A percentile compares a stretch with the other conserved stretches of the same genome.
phyloP scores from a whole-genome alignment of 2,113 vertebrate genomes.

The Chaetorhynchus papuensis region DNA sequence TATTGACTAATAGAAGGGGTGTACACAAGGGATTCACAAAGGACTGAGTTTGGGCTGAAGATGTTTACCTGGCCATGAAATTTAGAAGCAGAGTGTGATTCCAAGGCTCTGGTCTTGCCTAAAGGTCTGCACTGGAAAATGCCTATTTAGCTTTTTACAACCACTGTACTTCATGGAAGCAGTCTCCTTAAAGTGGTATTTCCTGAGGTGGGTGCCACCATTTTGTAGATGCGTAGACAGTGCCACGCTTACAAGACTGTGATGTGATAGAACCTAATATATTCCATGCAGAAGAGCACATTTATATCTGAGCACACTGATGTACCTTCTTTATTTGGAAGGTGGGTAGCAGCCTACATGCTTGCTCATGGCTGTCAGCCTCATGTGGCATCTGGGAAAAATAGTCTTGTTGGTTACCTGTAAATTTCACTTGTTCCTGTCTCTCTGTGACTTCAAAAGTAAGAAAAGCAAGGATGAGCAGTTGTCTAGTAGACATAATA shows the following conservation, averaged over 20 bases:
- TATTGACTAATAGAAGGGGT: background rate
- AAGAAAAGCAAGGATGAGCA: background rate
- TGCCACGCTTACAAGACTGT: background rate
- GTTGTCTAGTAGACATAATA: background rate
- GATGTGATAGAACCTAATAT: background rate
- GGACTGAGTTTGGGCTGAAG: background rate
- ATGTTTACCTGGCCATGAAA: background rate
- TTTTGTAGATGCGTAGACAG: background rate
- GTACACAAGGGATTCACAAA: background rate
- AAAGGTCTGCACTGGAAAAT: background rate
- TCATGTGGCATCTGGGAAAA: background rate
- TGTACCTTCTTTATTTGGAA: background rate
- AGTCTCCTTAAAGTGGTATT: background rate
- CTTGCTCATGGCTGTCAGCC: background rate
- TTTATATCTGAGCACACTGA: rapidly evolving
- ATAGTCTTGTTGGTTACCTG: background rate
- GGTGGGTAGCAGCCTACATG: background rate
- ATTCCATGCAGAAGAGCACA: background rate
- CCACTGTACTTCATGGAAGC: background rate
- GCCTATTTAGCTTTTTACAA: background rate
- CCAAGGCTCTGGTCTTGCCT: background rate
- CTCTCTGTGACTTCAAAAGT: background rate
- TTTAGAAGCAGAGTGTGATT: rapidly evolving
- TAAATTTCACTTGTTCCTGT: background rate
- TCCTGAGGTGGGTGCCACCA: rapidly evolving